Conservation (phyloP, 2,888 invertebrate genomes). For the Acrobasis repandana region DNA sequence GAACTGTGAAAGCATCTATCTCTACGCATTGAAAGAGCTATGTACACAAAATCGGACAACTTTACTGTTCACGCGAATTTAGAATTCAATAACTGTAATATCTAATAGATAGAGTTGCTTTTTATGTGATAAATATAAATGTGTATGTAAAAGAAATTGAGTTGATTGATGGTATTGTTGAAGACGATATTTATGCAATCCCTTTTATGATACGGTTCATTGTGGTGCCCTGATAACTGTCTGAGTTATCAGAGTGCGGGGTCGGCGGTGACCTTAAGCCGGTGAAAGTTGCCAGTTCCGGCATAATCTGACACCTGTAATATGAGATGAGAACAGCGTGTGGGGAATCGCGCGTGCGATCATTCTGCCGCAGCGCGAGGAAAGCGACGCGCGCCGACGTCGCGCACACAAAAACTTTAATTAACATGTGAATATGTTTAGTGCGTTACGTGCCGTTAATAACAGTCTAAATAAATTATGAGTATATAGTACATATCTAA, state of each 20-base stretch:
- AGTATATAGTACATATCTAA: conserved; percentile 16
- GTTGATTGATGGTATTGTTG: conserved; percentile 23
- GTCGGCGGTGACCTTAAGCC: conserved; percentile 52
- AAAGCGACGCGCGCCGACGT: conserved; percentile 61
- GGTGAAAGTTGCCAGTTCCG: conserved; percentile 78
- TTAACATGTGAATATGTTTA: conserved; percentile 34
- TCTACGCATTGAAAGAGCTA: conserved; percentile 37
- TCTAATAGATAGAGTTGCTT: conserved; percentile 23
- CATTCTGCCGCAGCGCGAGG: conserved; percentile 61
- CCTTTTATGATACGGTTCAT: conserved; percentile 36
- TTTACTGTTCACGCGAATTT: background rate
- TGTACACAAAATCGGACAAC: conserved; percentile 20
- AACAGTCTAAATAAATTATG: conserved; percentile 18
- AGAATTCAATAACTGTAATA: background rate
- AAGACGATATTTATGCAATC: conserved; percentile 40
- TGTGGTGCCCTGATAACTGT: conserved; percentile 42
- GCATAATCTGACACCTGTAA: conserved; percentile 71
- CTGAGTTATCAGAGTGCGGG: conserved; percentile 56
- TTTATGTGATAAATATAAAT: conserved; percentile 16
- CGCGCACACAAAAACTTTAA: conserved; percentile 37
- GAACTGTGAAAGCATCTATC: conserved; percentile 59
- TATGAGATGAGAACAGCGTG: conserved; percentile 57
- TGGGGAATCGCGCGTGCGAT: conserved; percentile 40
- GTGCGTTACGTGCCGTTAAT: conserved; percentile 31
- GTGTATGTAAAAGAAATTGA: conserved; percentile 17